Percentiles rank a stretch among this genome's conserved stretches.
Conservation (phyloP, 2,797 vertebrate genomes). For the Cossypha dichroa region DNA sequence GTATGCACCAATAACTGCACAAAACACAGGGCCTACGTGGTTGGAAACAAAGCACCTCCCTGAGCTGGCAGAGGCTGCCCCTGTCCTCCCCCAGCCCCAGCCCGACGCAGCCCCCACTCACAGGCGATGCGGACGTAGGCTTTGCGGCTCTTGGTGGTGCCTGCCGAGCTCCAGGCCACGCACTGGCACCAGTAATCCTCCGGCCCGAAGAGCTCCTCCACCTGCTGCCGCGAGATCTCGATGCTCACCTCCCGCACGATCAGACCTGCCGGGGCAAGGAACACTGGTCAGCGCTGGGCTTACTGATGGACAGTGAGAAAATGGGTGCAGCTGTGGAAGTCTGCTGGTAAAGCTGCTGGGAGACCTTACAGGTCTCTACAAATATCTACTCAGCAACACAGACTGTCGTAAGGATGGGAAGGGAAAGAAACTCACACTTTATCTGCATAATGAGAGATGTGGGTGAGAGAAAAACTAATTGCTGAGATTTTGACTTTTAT, state of each 20-base stretch:
- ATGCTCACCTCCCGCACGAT: conserved; percentile 97
- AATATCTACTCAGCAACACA: neutral
- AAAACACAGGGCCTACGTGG: neutral
- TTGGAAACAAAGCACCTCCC: accelerated
- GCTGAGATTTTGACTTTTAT: neutral
- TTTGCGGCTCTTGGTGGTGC: conserved; percentile 97
- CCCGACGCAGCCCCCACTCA: conserved; percentile 76
- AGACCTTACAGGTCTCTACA: neutral
- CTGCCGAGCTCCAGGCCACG: conserved; percentile 97
- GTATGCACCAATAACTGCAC: neutral
- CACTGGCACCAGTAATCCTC: conserved; percentile 99
- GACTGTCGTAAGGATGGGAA: neutral
- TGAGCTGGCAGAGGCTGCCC: accelerated
- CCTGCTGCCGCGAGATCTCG: conserved; percentile 98
- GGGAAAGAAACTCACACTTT: neutral
- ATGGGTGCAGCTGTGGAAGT: accelerated
- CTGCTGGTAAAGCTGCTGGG: neutral
- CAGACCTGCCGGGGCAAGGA: conserved; percentile 83
- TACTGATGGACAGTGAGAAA: neutral
- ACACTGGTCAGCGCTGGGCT: neutral
- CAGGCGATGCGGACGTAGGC: conserved; percentile 96
- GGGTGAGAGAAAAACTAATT: neutral
- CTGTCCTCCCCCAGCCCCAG: accelerated
- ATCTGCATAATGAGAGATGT: neutral
- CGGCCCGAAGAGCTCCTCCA: conserved; percentile 95